These are phyloP conservation scores for Spheniscus mendiculus DNA, from an alignment of 2,113 vertebrate species.

Conservation along the genomic window DNA sequence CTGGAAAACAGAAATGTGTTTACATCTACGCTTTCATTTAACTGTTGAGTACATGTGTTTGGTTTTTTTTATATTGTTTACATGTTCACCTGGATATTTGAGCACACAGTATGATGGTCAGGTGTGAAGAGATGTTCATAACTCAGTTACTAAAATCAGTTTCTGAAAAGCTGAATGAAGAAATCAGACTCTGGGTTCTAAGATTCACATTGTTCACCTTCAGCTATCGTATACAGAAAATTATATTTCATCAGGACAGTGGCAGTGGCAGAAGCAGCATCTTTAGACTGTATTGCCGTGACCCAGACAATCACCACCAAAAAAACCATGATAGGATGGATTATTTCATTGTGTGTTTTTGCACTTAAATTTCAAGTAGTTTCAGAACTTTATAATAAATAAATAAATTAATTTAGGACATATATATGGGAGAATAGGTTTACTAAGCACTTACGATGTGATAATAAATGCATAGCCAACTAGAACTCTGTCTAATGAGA, in stretches of 20 bases:
- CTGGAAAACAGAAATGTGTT: neutral
- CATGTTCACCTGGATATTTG: neutral
- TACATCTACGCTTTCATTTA: neutral
- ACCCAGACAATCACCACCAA: neutral
- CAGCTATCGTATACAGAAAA: accelerated
- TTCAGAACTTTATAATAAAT: neutral
- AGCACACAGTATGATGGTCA: neutral
- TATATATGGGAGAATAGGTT: neutral
- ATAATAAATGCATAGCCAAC: neutral
- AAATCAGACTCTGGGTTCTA: neutral
- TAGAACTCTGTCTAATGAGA: neutral
- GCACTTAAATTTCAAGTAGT: neutral
- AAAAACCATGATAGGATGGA: neutral
- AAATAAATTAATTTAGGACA: neutral
- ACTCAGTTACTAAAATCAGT: neutral
- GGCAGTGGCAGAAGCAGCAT: neutral
- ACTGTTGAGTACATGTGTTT: neutral
- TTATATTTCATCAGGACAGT: neutral
- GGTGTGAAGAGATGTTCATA: neutral
- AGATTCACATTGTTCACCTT: neutral
- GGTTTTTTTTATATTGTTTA: accelerated
- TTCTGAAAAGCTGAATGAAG: neutral
- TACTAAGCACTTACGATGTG: neutral
- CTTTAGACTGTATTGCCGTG: neutral
- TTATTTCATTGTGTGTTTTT: neutral